phyloP scores from a whole-genome alignment of 2,797 vertebrate genomes.

The Alectoris magna region DNA sequence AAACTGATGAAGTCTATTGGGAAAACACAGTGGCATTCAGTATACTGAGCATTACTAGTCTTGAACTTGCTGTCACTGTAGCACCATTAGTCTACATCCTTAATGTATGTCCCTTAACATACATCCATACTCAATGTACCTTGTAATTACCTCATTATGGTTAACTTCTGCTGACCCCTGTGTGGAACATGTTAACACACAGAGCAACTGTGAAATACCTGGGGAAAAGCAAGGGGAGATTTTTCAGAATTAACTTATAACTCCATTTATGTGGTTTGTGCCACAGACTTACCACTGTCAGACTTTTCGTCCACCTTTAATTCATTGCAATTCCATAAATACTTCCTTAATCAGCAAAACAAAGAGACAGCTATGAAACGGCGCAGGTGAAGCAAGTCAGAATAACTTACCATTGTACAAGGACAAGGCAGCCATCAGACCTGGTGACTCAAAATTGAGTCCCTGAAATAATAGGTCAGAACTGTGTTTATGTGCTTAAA shows the following conservation, averaged over 20 bases:
- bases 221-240: constrained; percentile 7
- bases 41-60: not conserved
- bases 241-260: constrained; percentile 31
- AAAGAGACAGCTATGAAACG: not conserved
- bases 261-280: not conserved
- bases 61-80: constrained; percentile 43
- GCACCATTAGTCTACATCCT: constrained; percentile 28
- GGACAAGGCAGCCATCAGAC: not conserved
- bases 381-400: not conserved
- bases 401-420: not conserved
- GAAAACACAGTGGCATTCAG: not conserved
- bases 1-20: not conserved
- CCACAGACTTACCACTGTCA: not conserved
- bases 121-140: constrained; percentile 69
- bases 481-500: not conserved
- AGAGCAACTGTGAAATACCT: constrained; percentile 51
- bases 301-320: not conserved
- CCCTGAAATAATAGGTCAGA: not conserved
- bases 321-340: not conserved
- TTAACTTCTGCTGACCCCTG: constrained; percentile 66
- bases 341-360: constrained; percentile 18
- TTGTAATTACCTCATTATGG: constrained; percentile 72
- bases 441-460: not conserved
- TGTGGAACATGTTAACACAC: constrained; percentile 41
- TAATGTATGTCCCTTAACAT: constrained; percentile 66